These are phyloP conservation scores for Sakesphorus luctuosus DNA, from an alignment of 2,113 vertebrate genomes.

Conservation along the genomic window DNA sequence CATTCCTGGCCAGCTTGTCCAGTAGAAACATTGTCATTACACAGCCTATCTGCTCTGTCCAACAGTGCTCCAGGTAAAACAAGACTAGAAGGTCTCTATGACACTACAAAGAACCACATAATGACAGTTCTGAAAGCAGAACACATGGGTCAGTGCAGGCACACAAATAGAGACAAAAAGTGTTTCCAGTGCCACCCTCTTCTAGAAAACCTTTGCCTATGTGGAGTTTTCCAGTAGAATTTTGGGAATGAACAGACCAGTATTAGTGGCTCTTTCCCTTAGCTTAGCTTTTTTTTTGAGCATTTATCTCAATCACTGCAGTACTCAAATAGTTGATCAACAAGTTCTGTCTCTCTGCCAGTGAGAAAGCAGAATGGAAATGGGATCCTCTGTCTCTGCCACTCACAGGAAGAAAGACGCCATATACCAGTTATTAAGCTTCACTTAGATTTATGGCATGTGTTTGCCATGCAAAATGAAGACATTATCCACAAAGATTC, in stretches of 20 bases:
- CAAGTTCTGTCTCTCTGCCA: not conserved
- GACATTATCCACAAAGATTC: slow-evolving; percentile 46
- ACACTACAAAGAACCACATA: not conserved
- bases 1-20: not conserved
- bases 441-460: slow-evolving; percentile 32
- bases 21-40: not conserved
- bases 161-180: not conserved
- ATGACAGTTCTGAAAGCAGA: not conserved
- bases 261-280: not conserved
- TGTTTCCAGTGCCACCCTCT: not conserved
- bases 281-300: not conserved
- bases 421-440: slow-evolving; percentile 12
- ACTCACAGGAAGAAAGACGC: slow-evolving; percentile 17
- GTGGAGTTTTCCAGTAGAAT: not conserved
- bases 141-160: not conserved
- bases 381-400: slow-evolving; percentile 10
- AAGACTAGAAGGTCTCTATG: not conserved
- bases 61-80: not conserved
- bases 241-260: not conserved
- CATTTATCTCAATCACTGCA: not conserved
- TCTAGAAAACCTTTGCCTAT: not conserved
- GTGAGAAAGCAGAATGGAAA: not conserved
- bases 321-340: not conserved
- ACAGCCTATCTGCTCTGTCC: not conserved
- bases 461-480: slow-evolving; percentile 55